Evolutionary conservation across 2,113 vertebrate genomes (phyloP).

Genomic region (Nycticryphes semicollaris): DNA sequence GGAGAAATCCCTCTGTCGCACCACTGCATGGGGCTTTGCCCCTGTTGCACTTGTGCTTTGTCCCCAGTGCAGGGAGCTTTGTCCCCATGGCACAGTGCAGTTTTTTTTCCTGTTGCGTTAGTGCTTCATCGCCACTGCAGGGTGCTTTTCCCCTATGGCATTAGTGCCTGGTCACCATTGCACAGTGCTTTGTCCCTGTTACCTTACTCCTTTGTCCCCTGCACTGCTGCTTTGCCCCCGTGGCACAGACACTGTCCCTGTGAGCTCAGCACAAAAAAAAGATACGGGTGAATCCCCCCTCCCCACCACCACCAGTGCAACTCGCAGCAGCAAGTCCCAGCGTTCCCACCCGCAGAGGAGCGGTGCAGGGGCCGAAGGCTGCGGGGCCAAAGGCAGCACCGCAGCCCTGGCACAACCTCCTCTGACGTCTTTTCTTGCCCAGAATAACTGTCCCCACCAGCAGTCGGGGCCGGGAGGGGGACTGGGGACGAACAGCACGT

Average conservation of each 20-base stretch:
- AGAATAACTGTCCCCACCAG: neutral
- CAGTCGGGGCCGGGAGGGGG: neutral
- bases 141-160: neutral
- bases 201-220: neutral
- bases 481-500: neutral
- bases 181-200: accelerated
- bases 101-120: neutral
- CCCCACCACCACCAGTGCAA: too few relatives aligned
- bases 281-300: too few relatives aligned
- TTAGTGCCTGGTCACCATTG: neutral
- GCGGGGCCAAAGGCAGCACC: neutral
- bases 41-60: neutral
- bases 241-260: neutral
- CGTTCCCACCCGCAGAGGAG: neutral
- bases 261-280: neutral
- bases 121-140: too few relatives aligned
- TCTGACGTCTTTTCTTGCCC: neutral
- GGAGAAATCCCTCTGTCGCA: neutral
- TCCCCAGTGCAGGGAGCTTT: neutral
- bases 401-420: neutral
- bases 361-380: accelerated
- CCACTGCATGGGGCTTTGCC: neutral
- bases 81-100: neutral
- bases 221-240: neutral
- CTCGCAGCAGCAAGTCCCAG: neutral